These are phyloP conservation scores for Pammene fasciana DNA, from an alignment of 2,888 invertebrate species.

Conservation along the genomic window DNA sequence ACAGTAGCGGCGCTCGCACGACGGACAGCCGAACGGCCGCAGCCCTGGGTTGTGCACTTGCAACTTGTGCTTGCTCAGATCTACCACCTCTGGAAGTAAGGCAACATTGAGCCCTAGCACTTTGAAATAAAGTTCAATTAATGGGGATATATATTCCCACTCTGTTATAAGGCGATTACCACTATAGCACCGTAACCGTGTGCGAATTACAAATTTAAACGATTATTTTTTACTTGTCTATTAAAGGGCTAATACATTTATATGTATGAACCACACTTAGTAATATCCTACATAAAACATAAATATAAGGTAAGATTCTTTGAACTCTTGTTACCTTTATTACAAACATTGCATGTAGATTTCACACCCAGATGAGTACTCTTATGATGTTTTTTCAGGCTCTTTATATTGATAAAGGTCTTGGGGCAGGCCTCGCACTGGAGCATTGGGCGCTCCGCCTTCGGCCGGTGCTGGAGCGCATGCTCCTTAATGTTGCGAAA, in stretches of 20 bases:
- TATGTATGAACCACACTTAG: no score
- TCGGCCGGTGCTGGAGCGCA: conserved; percentile 54
- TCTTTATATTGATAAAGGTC: conserved; percentile 52
- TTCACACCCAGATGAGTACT: conserved; percentile 68
- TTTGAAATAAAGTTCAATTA: no score
- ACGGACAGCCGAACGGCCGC: not conserved
- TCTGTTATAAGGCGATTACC: no score
- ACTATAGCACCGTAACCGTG: no score
- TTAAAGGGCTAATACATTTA: no score
- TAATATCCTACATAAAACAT: no score
- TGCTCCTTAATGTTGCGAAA: conserved; percentile 65
- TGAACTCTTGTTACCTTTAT: not conserved
- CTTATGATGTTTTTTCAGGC: conserved; percentile 58
- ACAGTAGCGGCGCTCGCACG: not conserved
- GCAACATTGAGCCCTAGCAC: no score
- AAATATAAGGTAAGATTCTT: no score
- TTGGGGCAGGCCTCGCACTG: conserved; percentile 67
- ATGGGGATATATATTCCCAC: no score
- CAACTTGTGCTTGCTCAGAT: not conserved
- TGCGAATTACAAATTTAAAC: no score
- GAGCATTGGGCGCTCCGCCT: conserved; percentile 49
- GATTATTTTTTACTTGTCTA: no score
- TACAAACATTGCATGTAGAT: conserved; percentile 65
- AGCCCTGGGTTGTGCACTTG: not conserved
- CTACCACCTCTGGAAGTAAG: not conserved